Percentiles rank a stretch among this genome's conserved stretches.
These are phyloP conservation scores for Zaprionus taronus DNA, from an alignment of 1,140 invertebrate genomes.

Conservation along the genomic window DNA sequence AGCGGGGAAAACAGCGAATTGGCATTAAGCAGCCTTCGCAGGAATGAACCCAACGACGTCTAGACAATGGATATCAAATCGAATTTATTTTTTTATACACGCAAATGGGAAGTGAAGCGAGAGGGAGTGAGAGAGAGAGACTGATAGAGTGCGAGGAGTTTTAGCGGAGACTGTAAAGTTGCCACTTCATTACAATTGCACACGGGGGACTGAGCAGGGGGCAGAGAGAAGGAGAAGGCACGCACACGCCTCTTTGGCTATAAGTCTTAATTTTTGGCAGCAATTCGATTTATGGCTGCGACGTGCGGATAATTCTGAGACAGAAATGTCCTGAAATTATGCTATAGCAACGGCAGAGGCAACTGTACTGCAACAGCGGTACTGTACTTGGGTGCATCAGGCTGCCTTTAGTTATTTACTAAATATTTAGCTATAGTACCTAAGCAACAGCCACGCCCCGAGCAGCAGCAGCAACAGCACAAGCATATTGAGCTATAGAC, in stretches of 20 bases:
- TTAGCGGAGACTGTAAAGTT: conserved; percentile 33
- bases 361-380: conserved; percentile 48
- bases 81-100: conserved; percentile 73
- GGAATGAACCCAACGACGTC: conserved; percentile 58
- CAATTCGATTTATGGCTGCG: conserved; percentile 80
- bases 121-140: background rate
- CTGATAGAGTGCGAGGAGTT: background rate
- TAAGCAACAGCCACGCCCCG: conserved; percentile 42
- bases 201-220: background rate
- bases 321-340: conserved; percentile 33
- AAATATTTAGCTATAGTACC: conserved; percentile 64
- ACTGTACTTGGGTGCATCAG: conserved; percentile 40
- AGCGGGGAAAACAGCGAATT: conserved; percentile 67
- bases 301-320: conserved; percentile 80
- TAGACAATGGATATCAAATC: conserved; percentile 83
- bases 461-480: background rate
- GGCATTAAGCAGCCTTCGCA: conserved; percentile 68
- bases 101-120: conserved; percentile 63
- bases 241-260: conserved; percentile 43
- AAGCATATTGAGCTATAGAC: conserved; percentile 21
- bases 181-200: conserved; percentile 72
- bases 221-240: conserved; percentile 9
- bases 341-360: conserved; percentile 18
- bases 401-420: conserved; percentile 62
- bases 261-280: conserved; percentile 80